These are phyloP conservation scores for Cyrtonyx montezumae DNA, from an alignment of 2,113 vertebrate genomes.

Conservation along the genomic window DNA sequence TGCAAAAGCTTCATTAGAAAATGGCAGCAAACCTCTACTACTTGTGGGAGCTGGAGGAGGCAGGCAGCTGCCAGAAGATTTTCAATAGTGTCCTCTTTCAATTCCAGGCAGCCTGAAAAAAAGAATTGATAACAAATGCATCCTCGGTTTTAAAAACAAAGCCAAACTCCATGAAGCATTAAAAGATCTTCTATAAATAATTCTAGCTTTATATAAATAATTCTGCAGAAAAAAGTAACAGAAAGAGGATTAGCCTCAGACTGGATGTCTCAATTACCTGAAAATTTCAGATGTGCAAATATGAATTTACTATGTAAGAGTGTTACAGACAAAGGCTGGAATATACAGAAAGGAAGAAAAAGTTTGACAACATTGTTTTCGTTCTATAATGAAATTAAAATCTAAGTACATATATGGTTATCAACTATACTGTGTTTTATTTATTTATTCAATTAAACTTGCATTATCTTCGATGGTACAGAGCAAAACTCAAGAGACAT, in stretches of 20 bases:
- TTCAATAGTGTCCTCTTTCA: slow-evolving; percentile 86
- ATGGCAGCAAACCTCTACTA: slow-evolving; percentile 85
- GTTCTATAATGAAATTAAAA: not conserved
- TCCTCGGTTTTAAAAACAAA: not conserved
- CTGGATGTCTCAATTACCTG: not conserved
- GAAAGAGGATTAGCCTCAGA: not conserved
- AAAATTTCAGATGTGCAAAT: not conserved
- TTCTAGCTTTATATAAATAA: not conserved
- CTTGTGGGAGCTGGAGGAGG: slow-evolving; percentile 83
- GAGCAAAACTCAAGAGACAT: not conserved
- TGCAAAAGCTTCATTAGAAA: slow-evolving; percentile 86
- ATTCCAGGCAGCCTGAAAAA: slow-evolving; percentile 78
- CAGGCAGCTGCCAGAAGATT: slow-evolving; percentile 84
- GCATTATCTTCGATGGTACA: not conserved
- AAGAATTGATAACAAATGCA: not conserved
- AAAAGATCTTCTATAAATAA: not conserved
- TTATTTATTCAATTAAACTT: not conserved
- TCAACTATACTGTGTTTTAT: not conserved
- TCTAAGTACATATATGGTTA: not conserved
- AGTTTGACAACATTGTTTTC: not conserved
- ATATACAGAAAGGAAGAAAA: not conserved
- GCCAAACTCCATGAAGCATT: not conserved
- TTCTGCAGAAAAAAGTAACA: not conserved
- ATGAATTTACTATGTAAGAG: not conserved
- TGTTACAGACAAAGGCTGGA: not conserved